These are phyloP conservation scores for Ceyx margarethae DNA, from an alignment of 2,113 vertebrate genomes.

Conservation along the genomic window DNA sequence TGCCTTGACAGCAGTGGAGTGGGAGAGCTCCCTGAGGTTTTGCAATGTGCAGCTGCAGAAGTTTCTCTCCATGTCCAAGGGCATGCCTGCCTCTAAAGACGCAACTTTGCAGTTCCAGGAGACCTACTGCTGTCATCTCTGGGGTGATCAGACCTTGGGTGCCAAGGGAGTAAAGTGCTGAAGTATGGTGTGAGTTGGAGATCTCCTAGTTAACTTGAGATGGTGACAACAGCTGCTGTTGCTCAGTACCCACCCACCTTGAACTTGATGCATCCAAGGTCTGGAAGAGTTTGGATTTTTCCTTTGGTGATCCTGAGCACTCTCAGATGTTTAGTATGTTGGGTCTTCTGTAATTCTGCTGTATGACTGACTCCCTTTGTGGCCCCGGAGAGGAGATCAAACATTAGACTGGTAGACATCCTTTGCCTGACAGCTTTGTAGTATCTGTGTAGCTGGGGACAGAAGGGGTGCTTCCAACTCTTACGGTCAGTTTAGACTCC, in stretches of 20 bases:
- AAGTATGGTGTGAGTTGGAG: neutral
- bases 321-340: neutral
- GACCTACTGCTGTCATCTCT: fast-evolving
- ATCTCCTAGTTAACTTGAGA: neutral
- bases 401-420: neutral
- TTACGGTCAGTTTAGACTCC: neutral
- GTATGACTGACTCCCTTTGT: neutral
- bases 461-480: neutral
- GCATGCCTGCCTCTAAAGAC: neutral
- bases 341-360: neutral
- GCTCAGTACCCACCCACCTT: neutral
- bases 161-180: neutral
- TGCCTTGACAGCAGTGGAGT: neutral
- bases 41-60: neutral
- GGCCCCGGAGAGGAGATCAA: neutral
- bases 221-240: neutral
- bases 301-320: neutral
- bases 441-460: neutral
- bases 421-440: neutral
- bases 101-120: neutral
- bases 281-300: neutral
- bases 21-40: neutral
- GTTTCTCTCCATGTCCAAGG: neutral
- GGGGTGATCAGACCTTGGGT: neutral
- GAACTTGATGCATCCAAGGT: neutral